A percentile compares a stretch with the other conserved stretches of the same genome.
phyloP scores from a whole-genome alignment of 2,797 vertebrate species.

The Acanthornis magna region DNA sequence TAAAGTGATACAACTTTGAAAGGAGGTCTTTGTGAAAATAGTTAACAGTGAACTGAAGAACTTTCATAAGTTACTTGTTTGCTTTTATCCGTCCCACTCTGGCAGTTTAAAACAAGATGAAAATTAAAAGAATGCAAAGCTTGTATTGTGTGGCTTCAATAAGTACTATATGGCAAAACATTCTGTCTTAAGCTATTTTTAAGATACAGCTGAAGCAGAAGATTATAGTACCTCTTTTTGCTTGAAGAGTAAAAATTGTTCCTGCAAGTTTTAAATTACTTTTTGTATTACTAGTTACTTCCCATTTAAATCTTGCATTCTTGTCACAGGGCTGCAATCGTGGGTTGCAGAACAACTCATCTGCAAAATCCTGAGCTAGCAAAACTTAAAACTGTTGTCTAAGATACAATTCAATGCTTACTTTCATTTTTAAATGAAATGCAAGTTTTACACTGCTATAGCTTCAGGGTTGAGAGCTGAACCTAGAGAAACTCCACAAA shows the following conservation, averaged over 20 bases:
- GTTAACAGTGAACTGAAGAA: not conserved
- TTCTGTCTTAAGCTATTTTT: not conserved
- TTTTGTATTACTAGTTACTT: not conserved
- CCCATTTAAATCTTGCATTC: not conserved
- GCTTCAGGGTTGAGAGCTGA: not conserved
- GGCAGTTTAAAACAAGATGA: not conserved
- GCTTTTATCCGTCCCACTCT: not conserved
- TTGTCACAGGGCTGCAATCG: not conserved
- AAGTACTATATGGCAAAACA: not conserved
- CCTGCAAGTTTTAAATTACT: not conserved
- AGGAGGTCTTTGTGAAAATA: not conserved
- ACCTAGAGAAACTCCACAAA: not conserved
- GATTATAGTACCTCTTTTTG: not conserved
- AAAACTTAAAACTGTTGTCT: slow-evolving; percentile 22
- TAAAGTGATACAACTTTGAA: not conserved
- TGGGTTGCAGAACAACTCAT: not conserved
- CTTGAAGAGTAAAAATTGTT: not conserved
- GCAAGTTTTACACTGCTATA: not conserved
- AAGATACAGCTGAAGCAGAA: not conserved
- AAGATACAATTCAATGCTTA: not conserved
- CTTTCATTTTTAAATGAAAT: not conserved
- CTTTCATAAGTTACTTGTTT: not conserved
- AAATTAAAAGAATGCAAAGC: not conserved
- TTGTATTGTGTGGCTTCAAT: not conserved
- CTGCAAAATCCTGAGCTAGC: slow-evolving; percentile 42